phyloP scores from a whole-genome alignment of 2,113 vertebrate species.

The Python bivittatus region DNA sequence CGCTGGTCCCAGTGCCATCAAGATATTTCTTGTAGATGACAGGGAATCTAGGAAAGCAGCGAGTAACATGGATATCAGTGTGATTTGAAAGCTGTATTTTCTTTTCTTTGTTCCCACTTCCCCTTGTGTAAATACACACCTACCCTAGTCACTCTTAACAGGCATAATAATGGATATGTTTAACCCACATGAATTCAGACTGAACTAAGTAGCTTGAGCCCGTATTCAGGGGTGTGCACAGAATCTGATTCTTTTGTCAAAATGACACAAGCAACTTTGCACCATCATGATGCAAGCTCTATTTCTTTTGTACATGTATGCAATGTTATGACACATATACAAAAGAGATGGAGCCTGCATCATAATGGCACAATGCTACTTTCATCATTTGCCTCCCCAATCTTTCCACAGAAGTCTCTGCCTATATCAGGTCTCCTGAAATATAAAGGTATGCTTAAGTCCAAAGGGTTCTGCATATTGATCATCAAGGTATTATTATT shows the following conservation, averaged over 20 bases:
- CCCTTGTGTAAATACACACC: slow-evolving; percentile 46
- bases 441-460: neutral
- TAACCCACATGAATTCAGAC: slow-evolving; percentile 41
- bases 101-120: slow-evolving; percentile 25
- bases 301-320: too few relatives aligned
- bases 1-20: slow-evolving; percentile 67
- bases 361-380: too few relatives aligned
- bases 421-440: slow-evolving; percentile 26
- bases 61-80: slow-evolving; percentile 69
- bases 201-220: slow-evolving; percentile 28
- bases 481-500: neutral
- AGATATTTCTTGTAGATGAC: slow-evolving; percentile 68
- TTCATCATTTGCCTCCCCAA: too few relatives aligned
- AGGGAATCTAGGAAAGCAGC: slow-evolving; percentile 72
- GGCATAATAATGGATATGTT: slow-evolving; percentile 41
- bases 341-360: too few relatives aligned
- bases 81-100: slow-evolving; percentile 56
- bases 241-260: too few relatives aligned
- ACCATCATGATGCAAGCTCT: too few relatives aligned
- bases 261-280: too few relatives aligned
- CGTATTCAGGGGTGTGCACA: neutral
- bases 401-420: too few relatives aligned
- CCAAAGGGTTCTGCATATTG: neutral
- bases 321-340: too few relatives aligned
- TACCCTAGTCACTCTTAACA: slow-evolving; percentile 52